Base-by-base conservation (phyloP, 2,888 invertebrate genomes). In the Volucella zonaria region DNA sequence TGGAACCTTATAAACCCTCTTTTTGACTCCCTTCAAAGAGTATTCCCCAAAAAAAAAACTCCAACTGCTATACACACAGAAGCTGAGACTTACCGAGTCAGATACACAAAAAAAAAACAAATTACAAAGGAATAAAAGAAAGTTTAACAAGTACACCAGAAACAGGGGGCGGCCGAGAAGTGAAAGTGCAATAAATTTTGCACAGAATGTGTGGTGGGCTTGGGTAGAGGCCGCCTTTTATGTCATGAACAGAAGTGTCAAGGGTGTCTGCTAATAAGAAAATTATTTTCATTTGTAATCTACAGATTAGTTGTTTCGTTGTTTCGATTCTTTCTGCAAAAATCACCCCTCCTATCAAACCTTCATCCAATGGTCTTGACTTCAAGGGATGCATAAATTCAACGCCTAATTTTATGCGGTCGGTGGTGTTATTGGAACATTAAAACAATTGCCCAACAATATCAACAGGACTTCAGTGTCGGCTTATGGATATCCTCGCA, bases 121-220 rank as follows among this genome's bases (percentile, higher is more conserved):
- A 85, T 85, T 85, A 85, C 76, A 73, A 77, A 85, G 67, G 73
- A 85, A 80, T 85, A 85, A 85, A 85, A 80, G 83, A 81, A 85
- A 85, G 81, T 76, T 81, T 73, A 76, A 85, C 85, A 85, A 85
- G 62, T 66, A 73, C 42, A 73, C 43, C 68, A 71, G 42, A 61
- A 71, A 70, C 51, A 78, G 38, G 56, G 64, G 56, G 59, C 62
- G 42, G 52, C 61, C 80, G 47, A 56, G 18, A 68, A 81, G 64
- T 59, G 81, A 85, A 77, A 81, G 81, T 81, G 73, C 81, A 85
- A 85, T 85, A 85, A 85, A 85, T 85, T 85, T 81, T 15, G 80
- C 81, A 81, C 85, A 85, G 81, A 85, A 71, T 71, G 64, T 66
- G 6, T 31, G 31, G 31, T 31, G 31, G 31, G 31, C 0, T 31